Evolutionary conservation across 2,888 invertebrate species (phyloP).

Genomic region (Leucozona laternaria): DNA sequence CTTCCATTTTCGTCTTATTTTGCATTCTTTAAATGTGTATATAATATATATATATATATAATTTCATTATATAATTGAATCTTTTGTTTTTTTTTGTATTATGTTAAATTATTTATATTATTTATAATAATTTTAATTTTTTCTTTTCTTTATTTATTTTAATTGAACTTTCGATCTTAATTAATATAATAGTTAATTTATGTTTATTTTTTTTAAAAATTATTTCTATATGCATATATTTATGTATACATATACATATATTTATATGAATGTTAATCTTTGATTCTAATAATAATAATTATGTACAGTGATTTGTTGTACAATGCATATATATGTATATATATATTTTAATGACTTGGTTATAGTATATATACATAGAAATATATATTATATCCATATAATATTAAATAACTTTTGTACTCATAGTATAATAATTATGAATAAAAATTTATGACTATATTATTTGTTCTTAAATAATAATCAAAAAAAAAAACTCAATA

Average conservation of each 20-base stretch:
- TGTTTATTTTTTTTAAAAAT: conserved; percentile 44
- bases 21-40: conserved; percentile 68
- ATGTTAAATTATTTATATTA: conserved; percentile 62
- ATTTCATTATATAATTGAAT: conserved; percentile 75
- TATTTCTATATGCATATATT: conserved; percentile 66
- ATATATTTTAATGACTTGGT: conserved; percentile 45
- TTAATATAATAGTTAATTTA: conserved; percentile 62
- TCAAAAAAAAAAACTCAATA: conserved; percentile 54
- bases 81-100: conserved; percentile 54
- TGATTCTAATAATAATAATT: conserved; percentile 64
- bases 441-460: conserved; percentile 44
- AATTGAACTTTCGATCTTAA: conserved; percentile 75
- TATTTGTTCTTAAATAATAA: conserved; percentile 28
- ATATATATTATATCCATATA: conserved; percentile 71
- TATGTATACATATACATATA: conserved; percentile 77
- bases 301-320: conserved; percentile 66
- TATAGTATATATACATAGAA: conserved; percentile 61
- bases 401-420: conserved; percentile 76
- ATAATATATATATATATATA: conserved; percentile 56
- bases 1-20: conserved; percentile 36
- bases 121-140: conserved; percentile 68
- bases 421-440: conserved; percentile 73
- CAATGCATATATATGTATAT: conserved; percentile 51
- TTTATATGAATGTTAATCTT: conserved; percentile 76
- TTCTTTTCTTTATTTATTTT: conserved; percentile 56